phyloP scores from a whole-genome alignment of 1,140 invertebrate genomes.

The Magallana angulata region DNA sequence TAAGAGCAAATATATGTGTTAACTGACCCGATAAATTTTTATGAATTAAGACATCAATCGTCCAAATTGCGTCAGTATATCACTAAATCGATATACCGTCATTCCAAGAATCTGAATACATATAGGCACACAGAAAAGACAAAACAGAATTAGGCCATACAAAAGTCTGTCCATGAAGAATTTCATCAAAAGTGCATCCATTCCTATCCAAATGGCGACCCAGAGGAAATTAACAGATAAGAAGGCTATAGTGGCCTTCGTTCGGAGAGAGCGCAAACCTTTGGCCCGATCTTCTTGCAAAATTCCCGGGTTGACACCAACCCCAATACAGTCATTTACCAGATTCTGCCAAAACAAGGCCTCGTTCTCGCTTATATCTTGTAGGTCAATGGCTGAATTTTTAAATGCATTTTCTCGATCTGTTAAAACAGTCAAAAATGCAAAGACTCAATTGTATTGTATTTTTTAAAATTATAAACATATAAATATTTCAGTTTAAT shows the following conservation, averaged over 20 bases:
- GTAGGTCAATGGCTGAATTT: slow-evolving; percentile 48
- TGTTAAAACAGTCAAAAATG: background rate
- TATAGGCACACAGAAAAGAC: slow-evolving; percentile 60
- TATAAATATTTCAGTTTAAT: too few relatives aligned
- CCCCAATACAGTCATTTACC: slow-evolving; percentile 51
- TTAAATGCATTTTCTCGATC: background rate
- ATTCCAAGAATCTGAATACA: slow-evolving; percentile 65
- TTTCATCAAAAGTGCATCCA: slow-evolving; percentile 52
- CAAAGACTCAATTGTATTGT: too few relatives aligned
- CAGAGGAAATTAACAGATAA: slow-evolving; percentile 59
- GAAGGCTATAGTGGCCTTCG: slow-evolving; percentile 46
- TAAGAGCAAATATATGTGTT: too few relatives aligned
- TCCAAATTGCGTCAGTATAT: slow-evolving; percentile 50
- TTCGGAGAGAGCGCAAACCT: slow-evolving; percentile 53
- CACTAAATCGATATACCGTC: slow-evolving; percentile 61
- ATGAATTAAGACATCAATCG: background rate
- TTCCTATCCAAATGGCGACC: slow-evolving; percentile 52
- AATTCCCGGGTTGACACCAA: slow-evolving; percentile 57
- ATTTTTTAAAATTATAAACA: too few relatives aligned
- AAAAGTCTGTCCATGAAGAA: slow-evolving; percentile 47
- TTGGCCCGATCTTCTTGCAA: slow-evolving; percentile 46
- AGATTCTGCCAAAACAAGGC: slow-evolving; percentile 60
- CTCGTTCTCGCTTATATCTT: slow-evolving; percentile 51
- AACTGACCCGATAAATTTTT: too few relatives aligned
- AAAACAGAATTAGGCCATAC: slow-evolving; percentile 58